Base-by-base conservation (phyloP, 2,888 invertebrate species). In the Drosophila formosana region DNA sequence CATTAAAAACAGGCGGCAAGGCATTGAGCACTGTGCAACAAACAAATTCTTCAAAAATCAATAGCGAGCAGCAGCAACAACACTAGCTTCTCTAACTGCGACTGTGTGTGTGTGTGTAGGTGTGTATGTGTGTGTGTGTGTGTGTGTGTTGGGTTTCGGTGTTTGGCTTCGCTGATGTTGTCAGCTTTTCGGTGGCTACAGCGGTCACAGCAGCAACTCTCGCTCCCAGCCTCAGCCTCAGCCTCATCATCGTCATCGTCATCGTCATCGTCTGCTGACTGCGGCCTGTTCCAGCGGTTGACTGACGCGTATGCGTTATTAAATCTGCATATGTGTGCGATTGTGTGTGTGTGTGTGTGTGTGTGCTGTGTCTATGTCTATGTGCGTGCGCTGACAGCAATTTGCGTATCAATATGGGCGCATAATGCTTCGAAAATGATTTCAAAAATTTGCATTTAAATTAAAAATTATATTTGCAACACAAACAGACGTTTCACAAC, bases 401-500 rank as follows among this genome's bases (percentile, higher is more conserved):
- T 88, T 85, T 85, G 88, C 84, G 84, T 84, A 84, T 89, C 89
- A 89, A 84, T 84, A 84, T 84, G 84, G 89, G 88, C 88, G 84
- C 84, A 84, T 89, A 84, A 84, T 84, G 89, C 89, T 89, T 84
- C 85, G 89, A 84, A 89, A 84, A 89, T 84, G 89, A 84, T 84
- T 84, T 89, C 85, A 85, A 87, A 84, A 84, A 84, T 84, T 84
- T 84, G 89, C 84, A 84, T 84, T 89, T 84, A 84, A 84, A 84
- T 84, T 84, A 84, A 84, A 84, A 84, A 84, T 89, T 89, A 89
- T 89, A 89, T 87, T 89, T 84, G 89, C 89, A 84, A 84, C 85
- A 84, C 84, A 84, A 81, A 89, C 88, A 87, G 78, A 73, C 58
- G 58, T 55, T 61, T 37, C 32, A 41, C 37, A 47, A 8, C 30